These are phyloP conservation scores for Leptosomus discolor DNA, from an alignment of 2,113 vertebrate genomes.

Conservation along the genomic window DNA sequence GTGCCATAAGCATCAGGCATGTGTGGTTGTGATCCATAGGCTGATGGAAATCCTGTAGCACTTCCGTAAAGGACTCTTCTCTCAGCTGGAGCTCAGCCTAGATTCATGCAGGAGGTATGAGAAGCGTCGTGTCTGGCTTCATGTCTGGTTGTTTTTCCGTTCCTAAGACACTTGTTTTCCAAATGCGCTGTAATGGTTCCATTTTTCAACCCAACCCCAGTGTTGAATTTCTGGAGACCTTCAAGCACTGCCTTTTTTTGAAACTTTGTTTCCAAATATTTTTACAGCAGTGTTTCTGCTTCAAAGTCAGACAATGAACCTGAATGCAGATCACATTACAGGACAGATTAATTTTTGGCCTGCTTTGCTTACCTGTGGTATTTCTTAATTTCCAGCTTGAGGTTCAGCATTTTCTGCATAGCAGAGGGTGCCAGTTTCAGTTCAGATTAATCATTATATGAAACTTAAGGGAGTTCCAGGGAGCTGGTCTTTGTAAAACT, in stretches of 20 bases:
- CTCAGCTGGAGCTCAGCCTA: background rate
- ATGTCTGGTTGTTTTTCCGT: background rate
- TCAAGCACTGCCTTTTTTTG: background rate
- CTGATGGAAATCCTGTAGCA: background rate
- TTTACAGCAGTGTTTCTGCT: background rate
- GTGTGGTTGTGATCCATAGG: background rate
- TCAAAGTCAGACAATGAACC: background rate
- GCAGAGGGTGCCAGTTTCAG: background rate
- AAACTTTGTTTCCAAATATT: background rate
- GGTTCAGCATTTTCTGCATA: background rate
- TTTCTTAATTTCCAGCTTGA: background rate
- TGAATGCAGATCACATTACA: accelerated
- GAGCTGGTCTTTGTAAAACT: background rate
- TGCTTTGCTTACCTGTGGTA: background rate
- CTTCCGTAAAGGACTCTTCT: background rate
- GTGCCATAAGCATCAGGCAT: background rate
- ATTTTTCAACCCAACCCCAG: background rate
- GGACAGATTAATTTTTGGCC: background rate
- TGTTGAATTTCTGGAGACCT: background rate
- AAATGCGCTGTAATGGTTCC: background rate
- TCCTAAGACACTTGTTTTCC: background rate
- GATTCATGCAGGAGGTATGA: background rate
- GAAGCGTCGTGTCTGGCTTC: background rate
- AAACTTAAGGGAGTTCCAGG: background rate
- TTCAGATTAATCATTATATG: background rate